phyloP scores from a whole-genome alignment of 2,113 vertebrate genomes.

The Oreochromis aureus region DNA sequence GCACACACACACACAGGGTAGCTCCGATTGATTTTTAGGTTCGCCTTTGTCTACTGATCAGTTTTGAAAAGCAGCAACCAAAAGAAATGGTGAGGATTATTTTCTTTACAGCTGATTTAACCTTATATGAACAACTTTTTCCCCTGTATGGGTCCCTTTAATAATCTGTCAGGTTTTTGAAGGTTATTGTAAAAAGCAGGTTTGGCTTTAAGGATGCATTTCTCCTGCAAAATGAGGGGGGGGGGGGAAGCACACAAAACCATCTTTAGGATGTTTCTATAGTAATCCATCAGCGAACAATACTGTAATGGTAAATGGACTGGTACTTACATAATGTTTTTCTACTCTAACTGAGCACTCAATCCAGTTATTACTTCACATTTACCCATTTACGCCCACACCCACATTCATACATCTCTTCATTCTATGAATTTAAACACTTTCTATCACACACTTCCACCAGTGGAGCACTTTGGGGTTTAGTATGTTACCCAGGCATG shows the following conservation, averaged over 20 bases:
- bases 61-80: not conserved
- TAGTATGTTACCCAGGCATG: not conserved
- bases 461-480: not conserved
- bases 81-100: not conserved
- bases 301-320: not conserved
- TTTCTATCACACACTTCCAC: not conserved
- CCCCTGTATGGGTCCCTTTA: not conserved
- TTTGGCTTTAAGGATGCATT: not conserved
- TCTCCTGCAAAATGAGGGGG: not conserved
- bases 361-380: not conserved
- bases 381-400: not conserved
- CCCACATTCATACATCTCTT: not conserved
- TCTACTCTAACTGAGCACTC: not conserved
- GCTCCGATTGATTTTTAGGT: conserved; percentile 37
- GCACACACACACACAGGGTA: not conserved
- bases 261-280: not conserved
- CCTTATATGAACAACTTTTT: not conserved
- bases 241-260: not conserved
- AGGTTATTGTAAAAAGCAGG: not conserved
- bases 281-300: not conserved
- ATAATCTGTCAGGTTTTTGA: not conserved
- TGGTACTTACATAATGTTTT: not conserved
- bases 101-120: not conserved
- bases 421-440: not conserved
- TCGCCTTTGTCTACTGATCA: conserved; percentile 34